Percentiles rank a stretch among this genome's conserved stretches.
phyloP scores from a whole-genome alignment of 2,888 invertebrate species.

The Platycheirus rosarum region DNA sequence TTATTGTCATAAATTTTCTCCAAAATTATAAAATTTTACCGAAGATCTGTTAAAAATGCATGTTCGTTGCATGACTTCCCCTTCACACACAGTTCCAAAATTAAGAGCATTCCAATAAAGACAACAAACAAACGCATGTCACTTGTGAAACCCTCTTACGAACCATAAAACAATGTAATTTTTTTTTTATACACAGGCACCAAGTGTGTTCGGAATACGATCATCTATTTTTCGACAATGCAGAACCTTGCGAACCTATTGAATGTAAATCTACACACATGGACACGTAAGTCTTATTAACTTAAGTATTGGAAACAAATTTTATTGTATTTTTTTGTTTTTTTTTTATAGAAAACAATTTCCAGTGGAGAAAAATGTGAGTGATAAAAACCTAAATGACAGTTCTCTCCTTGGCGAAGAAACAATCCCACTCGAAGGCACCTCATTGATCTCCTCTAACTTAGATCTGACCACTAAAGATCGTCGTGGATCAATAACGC shows the following conservation, averaged over 20 bases:
- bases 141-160: neutral
- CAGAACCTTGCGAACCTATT: constrained; percentile 76
- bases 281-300: constrained; percentile 76
- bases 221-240: constrained; percentile 76
- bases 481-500: constrained; percentile 62
- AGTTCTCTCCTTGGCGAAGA: constrained; percentile 47
- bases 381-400: neutral
- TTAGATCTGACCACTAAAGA: constrained; percentile 49
- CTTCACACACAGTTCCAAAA: too few species aligned
- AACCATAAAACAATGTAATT: neutral
- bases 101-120: too few species aligned
- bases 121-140: neutral
- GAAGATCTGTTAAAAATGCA: too few species aligned
- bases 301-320: too few species aligned
- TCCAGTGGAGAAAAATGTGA: constrained; percentile 39
- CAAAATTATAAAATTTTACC: too few species aligned
- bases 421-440: constrained; percentile 58
- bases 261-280: constrained; percentile 77
- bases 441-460: constrained; percentile 57
- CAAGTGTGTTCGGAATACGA: constrained; percentile 77
- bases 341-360: constrained; percentile 74
- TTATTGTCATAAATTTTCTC: too few species aligned
- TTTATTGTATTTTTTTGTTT: too few species aligned
- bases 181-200: constrained; percentile 71
- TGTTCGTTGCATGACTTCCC: too few species aligned